These are phyloP conservation scores for Sphenopsis melanotis DNA, from an alignment of 2,797 vertebrate genomes.

Conservation along the genomic window DNA sequence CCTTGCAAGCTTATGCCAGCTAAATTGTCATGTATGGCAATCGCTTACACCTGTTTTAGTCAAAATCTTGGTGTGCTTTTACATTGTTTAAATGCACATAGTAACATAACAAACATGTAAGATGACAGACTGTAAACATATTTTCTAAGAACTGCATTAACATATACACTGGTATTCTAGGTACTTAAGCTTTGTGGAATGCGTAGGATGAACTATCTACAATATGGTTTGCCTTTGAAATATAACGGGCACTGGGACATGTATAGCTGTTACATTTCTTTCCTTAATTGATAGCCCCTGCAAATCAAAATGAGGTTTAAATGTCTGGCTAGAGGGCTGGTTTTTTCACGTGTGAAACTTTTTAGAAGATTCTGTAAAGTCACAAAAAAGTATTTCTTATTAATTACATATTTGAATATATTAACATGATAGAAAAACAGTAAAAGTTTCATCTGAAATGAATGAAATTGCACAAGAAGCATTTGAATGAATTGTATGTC, in stretches of 20 bases:
- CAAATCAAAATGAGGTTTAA: neutral
- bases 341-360: neutral
- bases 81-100: neutral
- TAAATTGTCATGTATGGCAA: neutral
- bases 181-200: neutral
- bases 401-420: neutral
- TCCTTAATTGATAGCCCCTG: neutral
- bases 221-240: neutral
- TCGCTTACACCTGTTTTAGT: neutral
- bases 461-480: neutral
- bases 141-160: neutral
- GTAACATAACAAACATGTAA: neutral
- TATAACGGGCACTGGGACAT: neutral
- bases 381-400: neutral
- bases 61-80: neutral
- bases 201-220: neutral
- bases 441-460: neutral
- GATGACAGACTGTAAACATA: neutral
- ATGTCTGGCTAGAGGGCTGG: accelerated
- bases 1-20: neutral
- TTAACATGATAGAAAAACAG: neutral
- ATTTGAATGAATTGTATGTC: neutral
- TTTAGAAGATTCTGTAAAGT: neutral
- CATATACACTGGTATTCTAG: neutral
- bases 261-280: neutral